Evolutionary conservation across 2,113 vertebrate species (phyloP), one percentile per base, ranked within the genome.

Genomic region (Tretioscincus oriximinensis): DNA sequence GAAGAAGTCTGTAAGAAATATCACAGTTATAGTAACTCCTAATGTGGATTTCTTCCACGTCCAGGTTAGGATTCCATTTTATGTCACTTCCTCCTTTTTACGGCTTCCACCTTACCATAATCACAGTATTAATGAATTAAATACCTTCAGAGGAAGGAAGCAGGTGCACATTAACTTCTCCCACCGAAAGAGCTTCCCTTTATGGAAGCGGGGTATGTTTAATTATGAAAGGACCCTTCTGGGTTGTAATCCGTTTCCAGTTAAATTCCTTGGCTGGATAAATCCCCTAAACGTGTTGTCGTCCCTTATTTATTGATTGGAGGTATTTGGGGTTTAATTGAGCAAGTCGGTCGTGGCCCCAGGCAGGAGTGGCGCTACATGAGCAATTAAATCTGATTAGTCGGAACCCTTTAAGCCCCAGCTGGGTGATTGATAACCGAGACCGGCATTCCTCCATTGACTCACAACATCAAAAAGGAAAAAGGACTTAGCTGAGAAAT

Each of bases 331-430:
- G 92, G 93, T 94, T 95, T 96, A 95, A 96, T 95, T 95, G 95
- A 95, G 95, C 94, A 95, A 93, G 92, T 95, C 94, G 93, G 94
- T 93, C 93, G 93, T 91, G 90, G 92, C 95, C 95, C 93, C 90
- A 92, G 94, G 95, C 94, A 93, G 92, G 92, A 95, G 94, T 94
- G 95, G 93, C 94, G 94, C 94, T 95, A 95, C 94, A 95, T 91
- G 94, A 95, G 95, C 95, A 96, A 96, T 96, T 96, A 96, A 95
- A 96, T 94, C 94, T 95, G 95, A 95, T 96, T 95, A 95, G 94
- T 90, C 94, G 91, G 93, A 93, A 93, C 93, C 95, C 95, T 95
- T 95, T 91, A 93, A 94, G 93, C 93, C 94, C 95, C 94, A 95
- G 94, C 95, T 95, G 95, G 93, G 94, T 96, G 95, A 96, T 95